These are phyloP conservation scores for Lamellibrachia luymesi DNA, from an alignment of 1,140 invertebrate genomes.

Conservation along the genomic window DNA sequence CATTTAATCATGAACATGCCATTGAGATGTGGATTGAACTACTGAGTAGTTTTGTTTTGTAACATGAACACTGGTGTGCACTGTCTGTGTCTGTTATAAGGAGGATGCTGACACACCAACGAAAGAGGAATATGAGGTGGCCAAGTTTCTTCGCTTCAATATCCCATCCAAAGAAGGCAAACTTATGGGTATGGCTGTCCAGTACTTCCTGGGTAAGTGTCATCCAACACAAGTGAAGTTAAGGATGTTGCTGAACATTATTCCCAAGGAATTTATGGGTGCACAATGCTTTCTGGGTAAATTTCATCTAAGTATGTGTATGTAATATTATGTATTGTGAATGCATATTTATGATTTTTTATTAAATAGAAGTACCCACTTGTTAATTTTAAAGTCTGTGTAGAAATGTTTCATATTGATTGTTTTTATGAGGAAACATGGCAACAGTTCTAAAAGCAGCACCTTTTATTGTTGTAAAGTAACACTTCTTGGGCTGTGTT, in stretches of 20 bases:
- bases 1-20: neutral
- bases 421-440: neutral
- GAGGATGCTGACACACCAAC: constrained; percentile 70
- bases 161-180: constrained; percentile 92
- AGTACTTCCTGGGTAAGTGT: constrained; percentile 86
- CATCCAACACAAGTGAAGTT: constrained; percentile 35
- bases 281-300: neutral
- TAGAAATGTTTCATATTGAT: neutral
- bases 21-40: neutral
- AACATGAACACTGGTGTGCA: neutral
- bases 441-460: neutral
- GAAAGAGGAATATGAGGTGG: constrained; percentile 89
- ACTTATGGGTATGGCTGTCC: constrained; percentile 91
- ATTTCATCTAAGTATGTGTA: no score
- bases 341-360: neutral
- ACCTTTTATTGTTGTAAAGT: no score
- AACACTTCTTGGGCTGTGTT: no score
- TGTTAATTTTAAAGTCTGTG: neutral
- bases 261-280: neutral
- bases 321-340: no score
- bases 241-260: neutral
- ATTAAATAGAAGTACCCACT: neutral
- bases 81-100: constrained; percentile 17
- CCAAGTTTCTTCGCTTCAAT: constrained; percentile 90
- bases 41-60: neutral